These are phyloP conservation scores for Intellagama lesueurii DNA, from an alignment of 2,797 vertebrate species.

Conservation along the genomic window DNA sequence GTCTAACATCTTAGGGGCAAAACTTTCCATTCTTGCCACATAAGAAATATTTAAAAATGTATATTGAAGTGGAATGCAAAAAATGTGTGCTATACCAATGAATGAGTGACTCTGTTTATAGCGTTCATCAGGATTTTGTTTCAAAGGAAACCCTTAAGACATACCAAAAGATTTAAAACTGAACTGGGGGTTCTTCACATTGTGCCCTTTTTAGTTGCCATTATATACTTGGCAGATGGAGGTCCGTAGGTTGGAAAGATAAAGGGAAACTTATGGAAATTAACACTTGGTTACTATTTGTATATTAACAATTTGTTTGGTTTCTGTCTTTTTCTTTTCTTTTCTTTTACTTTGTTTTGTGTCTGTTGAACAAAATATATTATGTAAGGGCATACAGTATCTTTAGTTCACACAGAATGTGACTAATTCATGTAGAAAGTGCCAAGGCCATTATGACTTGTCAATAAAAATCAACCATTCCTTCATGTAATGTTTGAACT, in stretches of 20 bases:
- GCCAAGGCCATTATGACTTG: neutral
- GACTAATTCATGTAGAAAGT: neutral
- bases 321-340: neutral
- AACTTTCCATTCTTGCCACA: too few relatives aligned
- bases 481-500: neutral
- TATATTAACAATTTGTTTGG: neutral
- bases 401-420: neutral
- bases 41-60: too few relatives aligned
- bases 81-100: too few relatives aligned
- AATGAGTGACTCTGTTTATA: too few relatives aligned
- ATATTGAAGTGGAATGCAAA: too few relatives aligned
- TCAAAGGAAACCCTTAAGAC: too few relatives aligned
- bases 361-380: neutral
- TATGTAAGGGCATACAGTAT: neutral
- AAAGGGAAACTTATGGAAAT: neutral
- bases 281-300: neutral
- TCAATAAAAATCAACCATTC: neutral
- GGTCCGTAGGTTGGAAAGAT: too few relatives aligned
- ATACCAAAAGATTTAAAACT: too few relatives aligned
- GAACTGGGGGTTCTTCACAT: neutral
- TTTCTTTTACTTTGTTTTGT: neutral
- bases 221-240: neutral
- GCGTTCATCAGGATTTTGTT: too few relatives aligned
- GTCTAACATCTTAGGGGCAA: too few relatives aligned
- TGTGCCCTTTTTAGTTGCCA: neutral